These are phyloP conservation scores for Apis florea DNA, from an alignment of 1,140 invertebrate species.

Conservation along the genomic window DNA sequence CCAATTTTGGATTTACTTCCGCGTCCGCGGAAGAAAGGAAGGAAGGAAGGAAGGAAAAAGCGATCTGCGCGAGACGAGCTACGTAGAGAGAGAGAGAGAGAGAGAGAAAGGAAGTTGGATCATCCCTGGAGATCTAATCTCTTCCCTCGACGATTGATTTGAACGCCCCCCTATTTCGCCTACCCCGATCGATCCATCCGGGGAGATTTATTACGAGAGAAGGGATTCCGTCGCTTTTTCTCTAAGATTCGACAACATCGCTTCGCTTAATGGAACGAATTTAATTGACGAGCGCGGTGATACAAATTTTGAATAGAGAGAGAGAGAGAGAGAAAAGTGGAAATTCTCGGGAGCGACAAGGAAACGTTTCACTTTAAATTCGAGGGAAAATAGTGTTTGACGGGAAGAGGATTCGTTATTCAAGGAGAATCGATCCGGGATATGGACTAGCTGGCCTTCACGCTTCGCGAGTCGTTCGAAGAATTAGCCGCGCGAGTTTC, in stretches of 20 bases:
- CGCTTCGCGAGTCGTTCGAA: background rate
- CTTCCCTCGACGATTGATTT: slow-evolving; percentile 1
- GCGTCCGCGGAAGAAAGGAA: slow-evolving; percentile 29
- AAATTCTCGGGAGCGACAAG: background rate
- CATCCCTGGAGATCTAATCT: background rate
- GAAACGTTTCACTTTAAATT: background rate
- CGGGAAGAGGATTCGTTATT: background rate
- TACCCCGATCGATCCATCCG: background rate
- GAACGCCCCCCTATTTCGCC: background rate
- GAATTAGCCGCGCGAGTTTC: too few species aligned
- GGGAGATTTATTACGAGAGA: background rate
- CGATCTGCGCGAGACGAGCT: slow-evolving; percentile 52
- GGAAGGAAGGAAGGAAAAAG: slow-evolving; percentile 60
- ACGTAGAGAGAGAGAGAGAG: too few species aligned
- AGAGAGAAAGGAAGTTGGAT: too few species aligned
- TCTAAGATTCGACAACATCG: too few species aligned
- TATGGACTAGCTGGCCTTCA: background rate
- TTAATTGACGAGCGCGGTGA: too few species aligned
- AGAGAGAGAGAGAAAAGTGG: too few species aligned
- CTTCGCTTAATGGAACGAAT: too few species aligned
- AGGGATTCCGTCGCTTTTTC: too few species aligned
- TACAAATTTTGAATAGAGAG: too few species aligned
- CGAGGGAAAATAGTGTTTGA: background rate
- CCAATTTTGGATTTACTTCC: slow-evolving; percentile 52
- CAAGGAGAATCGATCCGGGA: slow-evolving; percentile 5